A percentile compares a stretch with the other conserved stretches of the same genome.
phyloP scores from a whole-genome alignment of 2,888 invertebrate species.

The Caenorhabditis sinica region DNA sequence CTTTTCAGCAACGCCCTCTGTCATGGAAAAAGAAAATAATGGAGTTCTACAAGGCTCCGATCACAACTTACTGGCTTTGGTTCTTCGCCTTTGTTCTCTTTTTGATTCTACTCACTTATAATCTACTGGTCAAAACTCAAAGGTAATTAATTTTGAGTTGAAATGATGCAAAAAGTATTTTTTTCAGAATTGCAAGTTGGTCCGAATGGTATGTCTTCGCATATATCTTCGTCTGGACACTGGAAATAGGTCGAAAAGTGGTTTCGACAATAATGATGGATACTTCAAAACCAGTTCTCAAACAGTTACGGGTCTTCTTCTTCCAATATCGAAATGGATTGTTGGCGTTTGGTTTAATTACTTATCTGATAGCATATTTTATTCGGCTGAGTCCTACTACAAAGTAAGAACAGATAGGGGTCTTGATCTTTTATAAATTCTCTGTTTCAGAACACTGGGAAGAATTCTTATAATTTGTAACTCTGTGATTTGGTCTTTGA shows the following conservation, averaged over 20 bases:
- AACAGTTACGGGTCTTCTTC: conserved; percentile 84
- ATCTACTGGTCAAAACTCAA: conserved; percentile 77
- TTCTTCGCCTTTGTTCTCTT: conserved; percentile 86
- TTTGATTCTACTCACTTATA: conserved; percentile 78
- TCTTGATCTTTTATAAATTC: neutral
- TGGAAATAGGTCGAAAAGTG: conserved; percentile 81
- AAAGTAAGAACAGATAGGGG: conserved; percentile 39
- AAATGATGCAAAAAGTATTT: too few species aligned
- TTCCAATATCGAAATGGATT: conserved; percentile 78
- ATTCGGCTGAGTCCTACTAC: conserved; percentile 86
- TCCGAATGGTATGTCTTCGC: conserved; percentile 80
- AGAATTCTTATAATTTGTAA: conserved; percentile 90
- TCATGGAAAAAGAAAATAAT: conserved; percentile 87
- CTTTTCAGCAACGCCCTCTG: conserved; percentile 67
- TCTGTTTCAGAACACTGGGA: conserved; percentile 85
- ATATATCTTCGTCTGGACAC: conserved; percentile 80
- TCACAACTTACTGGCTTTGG: conserved; percentile 99
- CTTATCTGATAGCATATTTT: conserved; percentile 84
- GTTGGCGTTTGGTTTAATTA: conserved; percentile 88
- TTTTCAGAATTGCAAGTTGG: conserved; percentile 65
- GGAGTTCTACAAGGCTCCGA: conserved; percentile 98
- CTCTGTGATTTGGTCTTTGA: conserved; percentile 86
- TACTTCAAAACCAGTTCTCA: conserved; percentile 84
- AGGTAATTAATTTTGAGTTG: conserved; percentile 33
- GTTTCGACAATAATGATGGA: conserved; percentile 79